These are phyloP conservation scores for Drosophila gunungcola DNA, from an alignment of 1,140 invertebrate species.

Conservation along the genomic window DNA sequence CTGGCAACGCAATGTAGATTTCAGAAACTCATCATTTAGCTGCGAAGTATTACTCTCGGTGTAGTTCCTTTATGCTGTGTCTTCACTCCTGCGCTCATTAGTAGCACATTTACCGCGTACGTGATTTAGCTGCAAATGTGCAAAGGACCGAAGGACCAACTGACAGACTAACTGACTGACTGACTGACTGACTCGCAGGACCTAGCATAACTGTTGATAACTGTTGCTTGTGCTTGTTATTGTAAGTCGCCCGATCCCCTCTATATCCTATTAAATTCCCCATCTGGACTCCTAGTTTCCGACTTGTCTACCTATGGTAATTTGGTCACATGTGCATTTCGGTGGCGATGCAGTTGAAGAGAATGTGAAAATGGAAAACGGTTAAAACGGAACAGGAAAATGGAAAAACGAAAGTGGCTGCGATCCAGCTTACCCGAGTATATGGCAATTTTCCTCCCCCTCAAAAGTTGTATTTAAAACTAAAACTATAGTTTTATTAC, in stretches of 20 bases:
- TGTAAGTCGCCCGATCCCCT: conserved; percentile 4
- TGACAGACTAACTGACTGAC: not conserved
- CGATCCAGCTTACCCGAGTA: not conserved
- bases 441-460: not conserved
- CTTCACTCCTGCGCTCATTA: conserved; percentile 63
- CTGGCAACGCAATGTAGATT: no score
- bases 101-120: conserved; percentile 78
- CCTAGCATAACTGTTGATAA: conserved; percentile 46
- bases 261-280: not conserved
- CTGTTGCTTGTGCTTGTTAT: conserved; percentile 55
- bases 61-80: not conserved
- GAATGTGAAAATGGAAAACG: not conserved
- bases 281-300: not conserved
- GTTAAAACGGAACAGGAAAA: not conserved
- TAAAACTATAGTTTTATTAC: not conserved
- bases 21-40: no score
- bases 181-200: not conserved
- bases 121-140: conserved; percentile 81
- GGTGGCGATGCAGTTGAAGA: conserved; percentile 29
- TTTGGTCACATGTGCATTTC: conserved; percentile 56
- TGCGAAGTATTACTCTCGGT: not conserved
- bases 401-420: conserved; percentile 1
- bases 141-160: conserved; percentile 36
- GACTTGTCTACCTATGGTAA: conserved; percentile 19
- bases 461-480: not conserved